These are phyloP conservation scores for Carcharodon carcharias DNA, from an alignment of 2,797 vertebrate species.

Conservation along the genomic window DNA sequence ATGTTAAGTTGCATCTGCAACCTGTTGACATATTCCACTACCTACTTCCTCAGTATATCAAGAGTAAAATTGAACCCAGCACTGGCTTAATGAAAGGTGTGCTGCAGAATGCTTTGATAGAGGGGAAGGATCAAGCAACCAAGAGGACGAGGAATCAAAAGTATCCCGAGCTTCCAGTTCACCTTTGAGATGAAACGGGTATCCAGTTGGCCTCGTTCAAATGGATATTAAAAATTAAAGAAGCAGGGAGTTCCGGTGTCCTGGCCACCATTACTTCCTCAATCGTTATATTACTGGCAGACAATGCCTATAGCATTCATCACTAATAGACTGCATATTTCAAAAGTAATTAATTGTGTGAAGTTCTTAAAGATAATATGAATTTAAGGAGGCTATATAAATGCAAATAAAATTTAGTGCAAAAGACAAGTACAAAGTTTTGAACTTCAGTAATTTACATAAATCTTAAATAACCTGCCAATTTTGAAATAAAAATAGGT, in stretches of 20 bases:
- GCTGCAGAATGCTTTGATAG: neutral
- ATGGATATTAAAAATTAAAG: neutral
- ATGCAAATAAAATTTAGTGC: neutral
- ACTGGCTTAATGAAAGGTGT: neutral
- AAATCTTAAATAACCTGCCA: too few relatives aligned
- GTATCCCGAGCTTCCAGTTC: neutral
- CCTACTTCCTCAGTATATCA: neutral
- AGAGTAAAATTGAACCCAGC: neutral
- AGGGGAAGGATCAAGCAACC: neutral
- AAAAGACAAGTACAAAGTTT: neutral
- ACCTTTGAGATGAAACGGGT: neutral
- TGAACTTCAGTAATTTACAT: too few relatives aligned
- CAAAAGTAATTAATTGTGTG: neutral
- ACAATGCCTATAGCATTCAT: neutral
- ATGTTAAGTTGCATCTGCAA: neutral
- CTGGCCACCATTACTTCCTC: neutral
- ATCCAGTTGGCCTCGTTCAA: neutral
- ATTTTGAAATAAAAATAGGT: too few relatives aligned
- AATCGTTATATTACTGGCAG: neutral
- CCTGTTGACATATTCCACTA: neutral
- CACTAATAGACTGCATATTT: neutral
- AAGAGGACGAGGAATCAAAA: neutral
- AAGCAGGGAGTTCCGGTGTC: neutral
- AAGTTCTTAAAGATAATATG: neutral
- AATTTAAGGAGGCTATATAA: neutral